These are phyloP conservation scores for Adelognathus sp. DNA, from an alignment of 2,888 invertebrate species.

Conservation along the genomic window DNA sequence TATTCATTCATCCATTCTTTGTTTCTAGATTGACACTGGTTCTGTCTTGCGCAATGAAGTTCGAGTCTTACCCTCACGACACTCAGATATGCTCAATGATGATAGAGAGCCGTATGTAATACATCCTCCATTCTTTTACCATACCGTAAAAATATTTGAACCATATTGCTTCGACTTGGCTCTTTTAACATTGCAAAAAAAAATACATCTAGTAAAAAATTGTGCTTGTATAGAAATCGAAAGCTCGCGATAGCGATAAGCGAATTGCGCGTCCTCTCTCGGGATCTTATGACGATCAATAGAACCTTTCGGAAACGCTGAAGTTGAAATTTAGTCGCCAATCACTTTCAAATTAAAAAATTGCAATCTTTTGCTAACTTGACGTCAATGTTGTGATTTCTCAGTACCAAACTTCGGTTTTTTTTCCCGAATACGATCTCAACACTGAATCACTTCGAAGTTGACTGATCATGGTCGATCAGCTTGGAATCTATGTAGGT, in stretches of 20 bases:
- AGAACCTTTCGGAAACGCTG: not conserved
- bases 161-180: not conserved
- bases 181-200: not conserved
- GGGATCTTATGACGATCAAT: not conserved
- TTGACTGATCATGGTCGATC: too few relatives aligned
- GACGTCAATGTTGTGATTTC: too few relatives aligned
- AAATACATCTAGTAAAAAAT: not conserved
- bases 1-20: conserved; percentile 7
- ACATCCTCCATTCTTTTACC: not conserved
- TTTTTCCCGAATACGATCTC: too few relatives aligned
- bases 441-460: too few relatives aligned
- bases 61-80: conserved; percentile 96
- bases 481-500: not conserved
- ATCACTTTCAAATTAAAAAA: too few relatives aligned
- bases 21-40: conserved; percentile 90
- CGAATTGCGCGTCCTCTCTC: too few relatives aligned
- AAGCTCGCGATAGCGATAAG: too few relatives aligned
- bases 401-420: too few relatives aligned
- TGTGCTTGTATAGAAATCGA: too few relatives aligned
- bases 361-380: too few relatives aligned
- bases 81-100: conserved; percentile 96
- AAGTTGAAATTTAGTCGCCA: not conserved
- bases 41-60: conserved; percentile 96
- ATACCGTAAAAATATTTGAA: not conserved
- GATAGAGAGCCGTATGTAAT: conserved; percentile 94